Evolutionary conservation across 2,113 vertebrate genomes (phyloP).

Genomic region (Xyliphius kryptos): DNA sequence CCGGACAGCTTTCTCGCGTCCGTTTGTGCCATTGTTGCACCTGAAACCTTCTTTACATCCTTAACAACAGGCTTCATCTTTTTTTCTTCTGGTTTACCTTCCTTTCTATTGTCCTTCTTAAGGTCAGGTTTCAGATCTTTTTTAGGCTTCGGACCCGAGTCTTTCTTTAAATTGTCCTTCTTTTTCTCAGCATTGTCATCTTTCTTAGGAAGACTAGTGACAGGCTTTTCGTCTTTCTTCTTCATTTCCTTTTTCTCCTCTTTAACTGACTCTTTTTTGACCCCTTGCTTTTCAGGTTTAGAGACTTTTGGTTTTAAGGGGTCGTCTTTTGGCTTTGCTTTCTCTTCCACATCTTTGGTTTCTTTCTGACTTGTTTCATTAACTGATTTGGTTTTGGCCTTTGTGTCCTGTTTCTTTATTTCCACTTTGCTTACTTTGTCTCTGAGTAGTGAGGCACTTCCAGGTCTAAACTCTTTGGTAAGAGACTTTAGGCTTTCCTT

Average conservation of each 20-base stretch:
- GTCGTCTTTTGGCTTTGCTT: conserved; percentile 58
- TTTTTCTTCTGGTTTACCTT: conserved; percentile 64
- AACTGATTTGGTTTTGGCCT: conserved; percentile 56
- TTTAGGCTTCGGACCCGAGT: conserved; percentile 57
- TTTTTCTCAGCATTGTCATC: conserved; percentile 56
- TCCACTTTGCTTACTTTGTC: conserved; percentile 55
- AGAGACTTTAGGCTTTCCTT: conserved; percentile 75
- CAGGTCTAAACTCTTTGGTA: conserved; percentile 52
- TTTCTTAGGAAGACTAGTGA: conserved; percentile 44
- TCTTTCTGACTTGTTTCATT: conserved; percentile 50
- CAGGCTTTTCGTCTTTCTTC: conserved; percentile 63
- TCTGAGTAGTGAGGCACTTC: conserved; percentile 45
- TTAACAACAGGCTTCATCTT: conserved; percentile 49
- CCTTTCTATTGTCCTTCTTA: conserved; percentile 63
- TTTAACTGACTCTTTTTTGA: conserved; percentile 68
- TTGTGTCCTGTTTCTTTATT: conserved; percentile 60
- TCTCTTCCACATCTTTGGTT: conserved; percentile 58
- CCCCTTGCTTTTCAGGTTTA: conserved; percentile 52
- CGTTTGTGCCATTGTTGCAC: conserved; percentile 2
- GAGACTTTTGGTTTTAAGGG: conserved; percentile 46
- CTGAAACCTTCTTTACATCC: conserved; percentile 55
- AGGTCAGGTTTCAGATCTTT: conserved; percentile 63
- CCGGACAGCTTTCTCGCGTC: conserved; percentile 45
- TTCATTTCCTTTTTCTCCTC: conserved; percentile 61
- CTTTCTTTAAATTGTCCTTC: conserved; percentile 55